Evolutionary conservation across 2,797 vertebrate species (phyloP).

Genomic region (Sebastolobus alascanus): DNA sequence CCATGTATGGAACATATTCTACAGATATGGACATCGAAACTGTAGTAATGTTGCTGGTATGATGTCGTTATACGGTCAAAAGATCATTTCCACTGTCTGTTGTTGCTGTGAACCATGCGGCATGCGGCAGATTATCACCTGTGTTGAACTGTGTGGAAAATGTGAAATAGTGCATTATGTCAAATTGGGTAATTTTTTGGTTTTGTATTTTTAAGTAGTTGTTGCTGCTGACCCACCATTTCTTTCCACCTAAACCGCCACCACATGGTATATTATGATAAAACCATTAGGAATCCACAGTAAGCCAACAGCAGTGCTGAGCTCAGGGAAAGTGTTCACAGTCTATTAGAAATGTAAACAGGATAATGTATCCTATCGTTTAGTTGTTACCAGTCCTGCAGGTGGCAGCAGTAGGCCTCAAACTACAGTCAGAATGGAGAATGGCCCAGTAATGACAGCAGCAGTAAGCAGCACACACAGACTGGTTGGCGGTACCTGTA

Average conservation of each 20-base stretch:
- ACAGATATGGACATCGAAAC: too few relatives aligned
- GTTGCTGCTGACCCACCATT: background rate
- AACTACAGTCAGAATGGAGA: background rate
- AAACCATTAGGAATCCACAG: too few relatives aligned
- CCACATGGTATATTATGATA: too few relatives aligned
- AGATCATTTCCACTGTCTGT: too few relatives aligned
- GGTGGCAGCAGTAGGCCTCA: background rate
- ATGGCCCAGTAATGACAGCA: background rate
- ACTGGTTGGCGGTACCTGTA: constrained; percentile 87
- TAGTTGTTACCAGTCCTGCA: background rate
- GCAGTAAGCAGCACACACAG: background rate
- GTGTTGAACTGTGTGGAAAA: background rate
- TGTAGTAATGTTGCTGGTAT: too few relatives aligned
- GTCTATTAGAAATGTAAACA: background rate
- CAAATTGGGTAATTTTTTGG: background rate
- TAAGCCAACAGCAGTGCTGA: background rate
- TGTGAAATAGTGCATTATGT: background rate
- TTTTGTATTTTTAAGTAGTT: background rate
- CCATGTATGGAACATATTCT: too few relatives aligned
- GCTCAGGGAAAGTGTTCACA: too few relatives aligned
- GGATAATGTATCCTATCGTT: background rate
- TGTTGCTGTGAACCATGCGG: too few relatives aligned
- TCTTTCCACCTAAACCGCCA: background rate
- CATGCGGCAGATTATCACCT: too few relatives aligned
- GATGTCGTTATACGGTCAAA: too few relatives aligned